Base-by-base conservation (phyloP, 2,888 invertebrate genomes). In the Trichacis sp. region DNA sequence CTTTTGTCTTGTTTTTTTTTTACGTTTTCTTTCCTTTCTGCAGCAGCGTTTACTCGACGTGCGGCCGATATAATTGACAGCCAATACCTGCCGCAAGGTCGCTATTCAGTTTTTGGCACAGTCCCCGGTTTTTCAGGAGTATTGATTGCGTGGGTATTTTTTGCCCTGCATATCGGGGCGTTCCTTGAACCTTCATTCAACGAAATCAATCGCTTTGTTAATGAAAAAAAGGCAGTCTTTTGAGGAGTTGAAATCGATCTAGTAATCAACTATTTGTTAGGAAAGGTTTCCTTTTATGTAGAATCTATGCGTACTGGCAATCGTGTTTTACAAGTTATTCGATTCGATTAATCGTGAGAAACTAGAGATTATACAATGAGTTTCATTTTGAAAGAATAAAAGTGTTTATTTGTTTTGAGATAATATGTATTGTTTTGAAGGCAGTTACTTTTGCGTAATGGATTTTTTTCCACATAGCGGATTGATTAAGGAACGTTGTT, bases 1-100 rank as follows among this genome's bases (percentile, higher is more conserved):
- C 57, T 56, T 67, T 67, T 63, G 67, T 61, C 55, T 58, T 38
- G 42, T 20, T 50, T 45, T 29, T 29, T 50, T 17, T 45, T n/a
- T n/a, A n/a, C n/a, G n/a, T n/a, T n/a, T 29, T 15, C 30, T 50
- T 50, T 15, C 42, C 30, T 48, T 8, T 17, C 46, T 24, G 3
- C n/a, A 46, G 24, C 46, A 12, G 6, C 46, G 24, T 12, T 19
- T 46, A 40, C n/a, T 40, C 40, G 40, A 9, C 43, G 19, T 11
- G 43, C 18, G 18, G 43, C 40, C 15, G 14, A 40, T n/a, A n/a
- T 43, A 43, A 43, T 43, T 43, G 43, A 43, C 17, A 19, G 43
- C 19, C 19, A 19, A 43, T 43, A 43, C 43, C n/a, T 43, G 14
- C 18, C 17, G 18, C 18, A 4, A 17, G 18, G 14, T 42, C 18